phyloP scores from a whole-genome alignment of 2,113 vertebrate genomes.

The Erythrocercus mccallii region DNA sequence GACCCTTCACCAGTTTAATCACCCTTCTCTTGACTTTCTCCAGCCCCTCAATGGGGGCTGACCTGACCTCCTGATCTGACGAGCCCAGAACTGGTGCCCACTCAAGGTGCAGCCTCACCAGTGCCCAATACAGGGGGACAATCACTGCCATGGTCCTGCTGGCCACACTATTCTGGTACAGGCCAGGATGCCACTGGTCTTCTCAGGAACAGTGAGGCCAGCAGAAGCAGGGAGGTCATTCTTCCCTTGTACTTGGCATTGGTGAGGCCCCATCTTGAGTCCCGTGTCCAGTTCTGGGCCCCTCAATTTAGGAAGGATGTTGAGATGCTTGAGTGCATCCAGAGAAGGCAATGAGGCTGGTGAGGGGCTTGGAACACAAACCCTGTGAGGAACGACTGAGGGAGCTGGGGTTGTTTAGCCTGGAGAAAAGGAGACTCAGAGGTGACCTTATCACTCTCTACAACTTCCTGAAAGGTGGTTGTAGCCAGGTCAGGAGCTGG shows the following conservation, averaged over 20 bases:
- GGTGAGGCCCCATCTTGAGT: not conserved
- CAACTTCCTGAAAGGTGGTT: not conserved
- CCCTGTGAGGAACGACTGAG: not conserved
- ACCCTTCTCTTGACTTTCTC: not conserved
- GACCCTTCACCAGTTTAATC: rapidly evolving
- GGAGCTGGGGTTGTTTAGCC: not conserved
- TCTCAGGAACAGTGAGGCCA: not conserved
- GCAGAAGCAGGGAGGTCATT: not conserved
- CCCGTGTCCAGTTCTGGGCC: not conserved
- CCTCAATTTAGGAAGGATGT: not conserved
- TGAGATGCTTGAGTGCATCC: rapidly evolving
- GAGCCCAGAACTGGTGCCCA: not conserved
- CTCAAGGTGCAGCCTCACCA: not conserved
- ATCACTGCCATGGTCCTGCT: not conserved
- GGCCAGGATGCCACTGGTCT: not conserved
- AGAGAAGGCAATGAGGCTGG: not conserved
- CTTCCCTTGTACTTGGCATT: not conserved
- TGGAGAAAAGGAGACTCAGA: not conserved
- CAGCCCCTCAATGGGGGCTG: not conserved
- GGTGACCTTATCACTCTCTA: no score
- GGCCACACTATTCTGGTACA: not conserved
- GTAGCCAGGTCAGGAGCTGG: not conserved
- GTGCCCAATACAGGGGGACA: not conserved
- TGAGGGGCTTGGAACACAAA: not conserved
- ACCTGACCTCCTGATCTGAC: not conserved